phyloP scores from a whole-genome alignment of 2,113 vertebrate species.

The Trochalopteron elliotii region DNA sequence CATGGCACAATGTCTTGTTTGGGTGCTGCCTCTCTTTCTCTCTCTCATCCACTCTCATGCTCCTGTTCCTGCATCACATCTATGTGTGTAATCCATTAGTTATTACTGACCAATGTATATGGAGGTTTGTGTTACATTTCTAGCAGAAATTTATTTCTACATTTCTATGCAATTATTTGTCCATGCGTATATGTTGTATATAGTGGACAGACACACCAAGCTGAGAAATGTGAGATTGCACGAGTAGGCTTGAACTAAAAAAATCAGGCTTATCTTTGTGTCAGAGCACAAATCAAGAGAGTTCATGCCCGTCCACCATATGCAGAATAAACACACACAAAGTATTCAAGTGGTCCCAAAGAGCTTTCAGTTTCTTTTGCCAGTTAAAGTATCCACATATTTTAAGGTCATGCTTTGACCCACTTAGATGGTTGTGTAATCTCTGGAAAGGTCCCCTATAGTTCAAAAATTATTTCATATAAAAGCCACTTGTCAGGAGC shows the following conservation, averaged over 20 bases:
- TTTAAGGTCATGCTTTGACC: not conserved
- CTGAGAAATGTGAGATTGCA: not conserved
- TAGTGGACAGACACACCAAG: not conserved
- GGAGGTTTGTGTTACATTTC: not conserved
- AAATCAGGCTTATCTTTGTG: not conserved
- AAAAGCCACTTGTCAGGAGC: slow-evolving; percentile 1
- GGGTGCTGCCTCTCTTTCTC: fast-evolving
- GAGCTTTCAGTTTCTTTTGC: not conserved
- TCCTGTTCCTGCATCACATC: not conserved
- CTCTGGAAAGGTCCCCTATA: not conserved
- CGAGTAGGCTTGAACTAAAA: not conserved
- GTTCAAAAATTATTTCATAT: not conserved
- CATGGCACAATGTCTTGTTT: fast-evolving
- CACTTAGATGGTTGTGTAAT: not conserved
- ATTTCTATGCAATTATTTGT: not conserved
- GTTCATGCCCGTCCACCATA: not conserved
- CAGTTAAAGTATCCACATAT: not conserved
- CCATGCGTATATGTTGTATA: not conserved
- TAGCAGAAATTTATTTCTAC: not conserved
- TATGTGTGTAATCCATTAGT: not conserved
- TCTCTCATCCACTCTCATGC: fast-evolving
- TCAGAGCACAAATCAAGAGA: not conserved
- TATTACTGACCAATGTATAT: not conserved
- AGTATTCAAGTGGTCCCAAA: not conserved
- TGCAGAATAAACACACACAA: not conserved